phyloP scores from a whole-genome alignment of 2,888 invertebrate species.

The Hypselothyrea guttata region DNA sequence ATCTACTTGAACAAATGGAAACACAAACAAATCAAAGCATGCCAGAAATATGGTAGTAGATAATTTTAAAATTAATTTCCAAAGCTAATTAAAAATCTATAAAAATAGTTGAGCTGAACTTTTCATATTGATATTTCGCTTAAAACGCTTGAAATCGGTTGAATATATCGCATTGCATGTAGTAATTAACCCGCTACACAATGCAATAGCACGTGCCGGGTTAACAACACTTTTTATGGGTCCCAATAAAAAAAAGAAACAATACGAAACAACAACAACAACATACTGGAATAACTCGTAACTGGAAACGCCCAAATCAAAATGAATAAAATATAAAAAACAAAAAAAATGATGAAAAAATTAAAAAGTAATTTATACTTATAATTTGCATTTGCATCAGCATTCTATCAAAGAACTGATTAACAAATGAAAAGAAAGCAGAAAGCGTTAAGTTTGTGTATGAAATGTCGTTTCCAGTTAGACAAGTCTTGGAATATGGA shows the following conservation, averaged over 20 bases:
- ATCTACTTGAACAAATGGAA: too few relatives aligned
- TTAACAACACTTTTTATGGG: slow-evolving; percentile 1
- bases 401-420: slow-evolving; percentile 40
- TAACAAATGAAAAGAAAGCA: slow-evolving; percentile 45
- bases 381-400: slow-evolving; percentile 37
- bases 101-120: too few relatives aligned
- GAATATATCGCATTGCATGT: slow-evolving; percentile 1
- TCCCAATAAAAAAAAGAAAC: slow-evolving; percentile 7
- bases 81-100: too few relatives aligned
- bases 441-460: slow-evolving; percentile 18
- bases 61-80: too few relatives aligned
- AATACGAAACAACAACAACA: background rate
- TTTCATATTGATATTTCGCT: too few relatives aligned
- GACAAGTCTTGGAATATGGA: slow-evolving; percentile 37
- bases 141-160: too few relatives aligned
- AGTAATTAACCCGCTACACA: slow-evolving; percentile 2
- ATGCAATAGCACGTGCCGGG: slow-evolving; percentile 15
- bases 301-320: slow-evolving; percentile 17
- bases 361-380: slow-evolving; percentile 24
- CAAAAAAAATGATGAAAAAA: too few relatives aligned
- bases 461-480: slow-evolving; percentile 44
- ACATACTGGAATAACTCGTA: too few relatives aligned
- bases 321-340: background rate
- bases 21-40: too few relatives aligned
- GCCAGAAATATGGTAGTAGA: too few relatives aligned